Base-by-base conservation (phyloP, 2,113 vertebrate genomes). In the Chloroceryle aenea region DNA sequence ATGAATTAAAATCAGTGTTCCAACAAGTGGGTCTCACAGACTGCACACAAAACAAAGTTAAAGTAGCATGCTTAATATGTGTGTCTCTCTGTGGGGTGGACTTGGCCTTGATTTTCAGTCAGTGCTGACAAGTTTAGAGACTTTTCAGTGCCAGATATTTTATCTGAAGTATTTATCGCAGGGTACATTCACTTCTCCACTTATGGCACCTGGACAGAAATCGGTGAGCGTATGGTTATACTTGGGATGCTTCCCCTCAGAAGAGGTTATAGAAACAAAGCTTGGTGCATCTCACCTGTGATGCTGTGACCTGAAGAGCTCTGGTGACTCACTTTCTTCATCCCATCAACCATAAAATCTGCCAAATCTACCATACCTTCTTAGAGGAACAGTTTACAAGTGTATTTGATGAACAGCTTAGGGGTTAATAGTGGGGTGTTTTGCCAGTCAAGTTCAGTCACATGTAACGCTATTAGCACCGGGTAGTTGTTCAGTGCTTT, bases 371-470 rank as follows among this genome's bases (percentile, higher is more conserved):
- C 87, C 72, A 52, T 30, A 84, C 26, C 26, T 94, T 94, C 94
- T 56, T 63, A 75, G 52, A 71, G 55, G 56, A 90, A 30, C 43
- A 58, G 64, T 84, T 78, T 72, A 85, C 1, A 2, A 78, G 79
- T 58, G 76, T 61, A 5, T 89, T 40, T 89, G 92, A 90, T 85
- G 75, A 81, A 67, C 68, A 94, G 52, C 88, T 85, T 76, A 87
- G 85, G 79, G 83, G 90, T 97, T 96, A 93, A 93, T 93, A 81
- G 87, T 30, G 40, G 72, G 30, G 43, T 78, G 53, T 94, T 92
- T 78, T 79, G 85, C 87, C 66, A 76, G 81, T 85, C 63, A 48
- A 36, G 87, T 93, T 95, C 91, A 91, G 89, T 94, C 69, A 79
- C 20, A 96, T 74, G 71, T 72, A 89, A 75, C 18, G 5, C 47